Base-by-base conservation (phyloP, 2,113 vertebrate genomes). In the Rhynchomys soricoides region DNA sequence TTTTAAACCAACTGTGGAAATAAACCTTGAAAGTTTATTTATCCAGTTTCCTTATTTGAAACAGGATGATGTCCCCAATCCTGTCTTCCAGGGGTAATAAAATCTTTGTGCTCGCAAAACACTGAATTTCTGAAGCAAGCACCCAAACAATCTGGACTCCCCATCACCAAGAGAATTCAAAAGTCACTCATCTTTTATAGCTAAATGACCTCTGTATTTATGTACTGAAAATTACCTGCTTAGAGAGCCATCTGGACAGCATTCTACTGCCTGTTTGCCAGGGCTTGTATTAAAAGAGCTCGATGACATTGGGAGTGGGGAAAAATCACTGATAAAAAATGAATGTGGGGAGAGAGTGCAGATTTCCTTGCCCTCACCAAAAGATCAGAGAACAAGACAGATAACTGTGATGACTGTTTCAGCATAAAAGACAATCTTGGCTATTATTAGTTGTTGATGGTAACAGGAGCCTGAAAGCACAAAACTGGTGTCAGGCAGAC, bases 171-270 rank as follows among this genome's bases (percentile, higher is more conserved):
- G n/a, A 81, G 87, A 96, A 90, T 82, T 71, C 52, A 75, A 37
- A 93, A 90, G 57, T 92, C 90, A 82, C 68, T 86, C 71, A 88
- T 96, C 90, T 93, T 50, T 92, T 86, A 37, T 3, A 91, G 64
- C 77, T 73, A 64, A 95, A 92, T 81, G 75, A 95, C 85, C 85
- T 94, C 37, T 7, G 3, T 85, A 68, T 81, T 97, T 96, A 94
- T 62, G 81, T 87, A 86, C 26, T 21, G 64, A 9, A 92, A 95
- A 59, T n/a, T 90, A 89, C 59, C 77, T 96, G 86, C 45, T 82
- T 68, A 68, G 45, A 86, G 81, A 95, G 64, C 86, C 89, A 74
- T 90, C 81, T 96, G 91, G 91, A 92, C 52, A 91, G 40, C 64
- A 66, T 88, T 66, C 64, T 57, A 89, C 16, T 70, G 40, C 43